These are phyloP conservation scores for Smutsia temminckii DNA, from an alignment of 2,797 vertebrate species.

Conservation along the genomic window DNA sequence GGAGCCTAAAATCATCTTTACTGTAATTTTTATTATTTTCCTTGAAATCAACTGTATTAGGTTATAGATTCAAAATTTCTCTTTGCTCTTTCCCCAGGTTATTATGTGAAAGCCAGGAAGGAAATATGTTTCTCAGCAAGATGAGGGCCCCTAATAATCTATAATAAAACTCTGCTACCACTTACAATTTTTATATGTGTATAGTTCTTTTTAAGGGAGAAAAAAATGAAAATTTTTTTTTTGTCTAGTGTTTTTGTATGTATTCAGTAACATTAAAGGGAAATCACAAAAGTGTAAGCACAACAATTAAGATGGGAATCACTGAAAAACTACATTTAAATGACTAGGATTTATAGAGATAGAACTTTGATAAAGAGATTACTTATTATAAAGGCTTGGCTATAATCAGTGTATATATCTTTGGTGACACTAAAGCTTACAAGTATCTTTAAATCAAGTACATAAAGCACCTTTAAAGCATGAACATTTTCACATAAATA, in stretches of 20 bases:
- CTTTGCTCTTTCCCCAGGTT: neutral
- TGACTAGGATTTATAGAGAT: neutral
- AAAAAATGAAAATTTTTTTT: neutral
- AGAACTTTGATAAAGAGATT: neutral
- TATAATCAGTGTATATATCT: neutral
- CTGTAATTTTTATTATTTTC: slow-evolving; percentile 57
- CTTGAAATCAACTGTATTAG: slow-evolving; percentile 55
- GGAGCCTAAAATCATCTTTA: neutral
- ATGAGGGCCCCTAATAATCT: neutral
- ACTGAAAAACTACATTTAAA: slow-evolving; percentile 43
- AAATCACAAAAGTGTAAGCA: neutral
- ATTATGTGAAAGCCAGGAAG: slow-evolving; percentile 31
- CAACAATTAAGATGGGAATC: slow-evolving; percentile 40
- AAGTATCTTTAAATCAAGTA: slow-evolving; percentile 1
- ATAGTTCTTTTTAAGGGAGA: slow-evolving; percentile 18
- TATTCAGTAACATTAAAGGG: slow-evolving; percentile 18
- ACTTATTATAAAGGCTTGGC: neutral
- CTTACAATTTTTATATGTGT: neutral
- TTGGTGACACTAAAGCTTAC: slow-evolving; percentile 6
- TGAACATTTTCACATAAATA: neutral
- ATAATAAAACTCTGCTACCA: slow-evolving; percentile 8
- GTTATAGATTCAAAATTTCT: slow-evolving; percentile 40
- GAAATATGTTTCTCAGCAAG: slow-evolving; percentile 47
- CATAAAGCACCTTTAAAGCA: neutral
- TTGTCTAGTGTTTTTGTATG: slow-evolving; percentile 47